These are phyloP conservation scores for Apodemus sylvaticus DNA, from an alignment of 2,113 vertebrate genomes.

Conservation along the genomic window DNA sequence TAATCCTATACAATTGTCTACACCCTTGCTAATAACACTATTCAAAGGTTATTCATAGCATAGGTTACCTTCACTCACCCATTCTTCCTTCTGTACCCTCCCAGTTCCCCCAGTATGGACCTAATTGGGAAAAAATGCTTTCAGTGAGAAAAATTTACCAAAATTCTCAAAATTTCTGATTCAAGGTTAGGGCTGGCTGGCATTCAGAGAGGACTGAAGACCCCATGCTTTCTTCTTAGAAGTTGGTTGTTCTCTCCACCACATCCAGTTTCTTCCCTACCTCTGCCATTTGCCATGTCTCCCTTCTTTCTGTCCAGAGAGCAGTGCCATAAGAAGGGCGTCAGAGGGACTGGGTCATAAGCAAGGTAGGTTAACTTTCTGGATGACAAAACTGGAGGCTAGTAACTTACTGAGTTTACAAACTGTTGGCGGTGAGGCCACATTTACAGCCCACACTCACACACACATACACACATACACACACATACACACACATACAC, in stretches of 20 bases:
- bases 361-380: too few species aligned
- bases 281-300: neutral
- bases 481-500: too few species aligned
- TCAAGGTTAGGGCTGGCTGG: neutral
- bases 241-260: neutral
- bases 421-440: too few species aligned
- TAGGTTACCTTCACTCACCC: neutral
- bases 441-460: too few species aligned
- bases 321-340: too few species aligned
- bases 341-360: neutral
- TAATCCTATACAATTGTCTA: slow-evolving; percentile 54
- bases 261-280: neutral
- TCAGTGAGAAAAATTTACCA: neutral
- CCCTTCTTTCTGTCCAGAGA: neutral
- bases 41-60: neutral
- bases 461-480: too few species aligned
- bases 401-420: neutral
- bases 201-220: neutral
- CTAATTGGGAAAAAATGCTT: neutral
- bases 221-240: neutral
- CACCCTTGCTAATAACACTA: slow-evolving; percentile 62
- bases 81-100: neutral
- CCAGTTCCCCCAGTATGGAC: slow-evolving; percentile 2
- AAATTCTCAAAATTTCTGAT: neutral
- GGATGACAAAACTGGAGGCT: neutral